These are phyloP conservation scores for Lethocerus indicus DNA, from an alignment of 1,140 invertebrate species.

Conservation along the genomic window DNA sequence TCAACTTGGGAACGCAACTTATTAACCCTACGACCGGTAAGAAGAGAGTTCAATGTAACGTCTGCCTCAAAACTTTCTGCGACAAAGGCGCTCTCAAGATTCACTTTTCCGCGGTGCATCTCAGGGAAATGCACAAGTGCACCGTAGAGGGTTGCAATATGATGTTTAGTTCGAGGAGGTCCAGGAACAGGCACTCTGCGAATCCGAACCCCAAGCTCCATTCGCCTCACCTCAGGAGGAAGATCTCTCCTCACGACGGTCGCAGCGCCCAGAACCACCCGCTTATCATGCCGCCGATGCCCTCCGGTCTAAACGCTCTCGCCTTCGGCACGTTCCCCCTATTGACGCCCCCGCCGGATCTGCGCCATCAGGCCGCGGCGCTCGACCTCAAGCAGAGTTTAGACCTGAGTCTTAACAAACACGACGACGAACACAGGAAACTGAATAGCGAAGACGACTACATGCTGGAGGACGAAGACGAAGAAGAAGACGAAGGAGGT, in stretches of 20 bases:
- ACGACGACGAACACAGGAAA: conserved; percentile 24
- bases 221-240: conserved; percentile 77
- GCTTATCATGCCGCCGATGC: conserved; percentile 52
- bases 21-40: conserved; percentile 85
- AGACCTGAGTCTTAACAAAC: conserved; percentile 31
- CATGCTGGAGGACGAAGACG: conserved; percentile 32
- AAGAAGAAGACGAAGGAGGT: conserved; percentile 41
- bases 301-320: conserved; percentile 42
- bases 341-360: conserved; percentile 49
- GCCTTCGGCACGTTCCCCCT: conserved; percentile 60
- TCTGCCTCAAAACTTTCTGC: conserved; percentile 97
- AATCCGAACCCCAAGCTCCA: conserved; percentile 98
- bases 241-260: conserved; percentile 85
- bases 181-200: conserved; percentile 89
- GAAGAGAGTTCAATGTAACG: conserved; percentile 94
- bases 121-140: conserved; percentile 98
- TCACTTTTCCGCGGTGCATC: conserved; percentile 96
- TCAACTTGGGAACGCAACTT: conserved; percentile 73
- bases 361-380: conserved; percentile 38
- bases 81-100: conserved; percentile 99
- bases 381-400: conserved; percentile 50
- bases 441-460: conserved; percentile 24
- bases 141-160: conserved; percentile 97
- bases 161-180: conserved; percentile 96
- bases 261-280: conserved; percentile 72